A percentile compares a stretch with the other conserved stretches of the same genome.
Conservation (phyloP, 2,113 vertebrate species). For the Condylura cristata region DNA sequence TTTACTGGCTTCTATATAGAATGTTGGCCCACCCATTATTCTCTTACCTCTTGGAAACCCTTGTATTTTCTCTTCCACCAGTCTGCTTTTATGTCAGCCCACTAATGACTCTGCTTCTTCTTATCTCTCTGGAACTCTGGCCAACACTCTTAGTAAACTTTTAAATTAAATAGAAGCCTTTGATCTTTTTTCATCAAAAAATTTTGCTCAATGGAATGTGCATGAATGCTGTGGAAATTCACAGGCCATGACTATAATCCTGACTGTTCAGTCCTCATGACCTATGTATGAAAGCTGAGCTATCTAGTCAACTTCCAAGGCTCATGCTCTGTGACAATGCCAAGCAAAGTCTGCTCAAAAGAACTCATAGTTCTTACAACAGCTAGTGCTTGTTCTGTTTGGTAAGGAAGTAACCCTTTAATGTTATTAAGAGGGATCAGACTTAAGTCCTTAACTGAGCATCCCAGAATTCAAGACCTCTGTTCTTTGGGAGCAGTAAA, state of each 20-base stretch:
- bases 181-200: background rate
- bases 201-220: background rate
- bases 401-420: background rate
- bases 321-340: background rate
- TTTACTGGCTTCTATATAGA: background rate
- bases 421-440: background rate
- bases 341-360: background rate
- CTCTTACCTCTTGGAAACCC: background rate
- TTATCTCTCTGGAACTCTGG: background rate
- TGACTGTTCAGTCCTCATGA: background rate
- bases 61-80: background rate
- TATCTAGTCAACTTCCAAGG: background rate
- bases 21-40: background rate
- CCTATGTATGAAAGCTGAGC: background rate
- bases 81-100: background rate
- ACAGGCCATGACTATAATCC: background rate
- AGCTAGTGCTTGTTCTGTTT: background rate
- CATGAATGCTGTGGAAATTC: background rate
- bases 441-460: constrained; percentile 26
- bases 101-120: background rate
- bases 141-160: background rate
- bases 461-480: constrained; percentile 15
- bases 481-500: background rate
- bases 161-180: background rate
- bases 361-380: constrained; percentile 8